A percentile compares a stretch with the other conserved stretches of the same genome.
Conservation (phyloP, 2,797 vertebrate species). For the Crypturellus tataupa region DNA sequence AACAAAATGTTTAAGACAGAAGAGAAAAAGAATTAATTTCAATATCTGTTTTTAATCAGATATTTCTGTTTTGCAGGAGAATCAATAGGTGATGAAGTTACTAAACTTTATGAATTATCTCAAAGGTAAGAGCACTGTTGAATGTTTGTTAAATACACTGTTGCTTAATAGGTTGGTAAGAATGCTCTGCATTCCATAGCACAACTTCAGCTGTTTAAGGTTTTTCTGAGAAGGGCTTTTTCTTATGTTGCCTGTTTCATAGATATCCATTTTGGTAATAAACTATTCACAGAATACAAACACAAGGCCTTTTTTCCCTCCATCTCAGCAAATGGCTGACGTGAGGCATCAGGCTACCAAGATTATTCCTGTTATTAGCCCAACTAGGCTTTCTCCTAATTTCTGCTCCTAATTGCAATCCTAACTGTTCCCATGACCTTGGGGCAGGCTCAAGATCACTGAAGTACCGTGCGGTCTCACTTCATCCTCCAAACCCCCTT, state of each 20-base stretch:
- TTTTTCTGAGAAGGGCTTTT: background rate
- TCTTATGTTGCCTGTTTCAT: background rate
- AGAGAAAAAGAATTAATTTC: background rate
- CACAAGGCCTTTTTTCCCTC: background rate
- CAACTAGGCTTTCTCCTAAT: background rate
- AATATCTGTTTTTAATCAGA: background rate
- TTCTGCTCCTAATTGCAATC: no score
- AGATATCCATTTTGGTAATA: background rate
- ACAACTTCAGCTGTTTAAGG: background rate
- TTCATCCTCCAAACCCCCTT: background rate
- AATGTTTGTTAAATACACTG: background rate
- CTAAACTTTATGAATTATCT: constrained; percentile 78
- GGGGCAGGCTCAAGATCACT: background rate
- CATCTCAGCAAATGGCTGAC: background rate
- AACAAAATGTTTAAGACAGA: background rate
- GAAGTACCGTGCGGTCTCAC: background rate
- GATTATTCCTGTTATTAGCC: background rate
- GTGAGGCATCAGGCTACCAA: background rate
- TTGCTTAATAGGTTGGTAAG: background rate
- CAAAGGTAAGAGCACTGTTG: constrained; percentile 82
- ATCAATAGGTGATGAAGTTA: constrained; percentile 79
- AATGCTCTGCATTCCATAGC: background rate
- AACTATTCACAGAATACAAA: background rate
- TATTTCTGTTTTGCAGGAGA: constrained; percentile 82
- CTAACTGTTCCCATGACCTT: background rate